A percentile compares a stretch with the other conserved stretches of the same genome.
Conservation (phyloP, 2,113 vertebrate species). For the Pelobates fuscus region DNA sequence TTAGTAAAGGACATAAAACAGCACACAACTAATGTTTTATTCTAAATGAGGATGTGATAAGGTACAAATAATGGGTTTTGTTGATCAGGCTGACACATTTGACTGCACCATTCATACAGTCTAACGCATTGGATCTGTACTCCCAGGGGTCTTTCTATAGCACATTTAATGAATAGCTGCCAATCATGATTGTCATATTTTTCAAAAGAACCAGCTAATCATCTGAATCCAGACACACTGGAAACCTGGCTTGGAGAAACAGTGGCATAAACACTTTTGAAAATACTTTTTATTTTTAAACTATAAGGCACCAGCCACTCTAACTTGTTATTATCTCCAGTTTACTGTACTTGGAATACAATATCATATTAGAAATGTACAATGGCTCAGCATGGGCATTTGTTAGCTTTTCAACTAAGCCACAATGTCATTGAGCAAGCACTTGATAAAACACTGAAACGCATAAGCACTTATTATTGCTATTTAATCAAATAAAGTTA, state of each 20-base stretch:
- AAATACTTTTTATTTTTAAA: slow-evolving; percentile 26
- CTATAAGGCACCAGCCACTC: background rate
- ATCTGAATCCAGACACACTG: slow-evolving; percentile 36
- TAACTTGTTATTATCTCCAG: background rate
- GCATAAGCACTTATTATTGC: no score
- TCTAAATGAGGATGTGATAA: slow-evolving; percentile 40
- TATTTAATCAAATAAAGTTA: no score
- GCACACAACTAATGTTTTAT: slow-evolving; percentile 41
- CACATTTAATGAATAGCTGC: slow-evolving; percentile 46
- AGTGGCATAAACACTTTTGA: slow-evolving; percentile 8
- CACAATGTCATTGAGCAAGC: no score
- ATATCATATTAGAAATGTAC: slow-evolving; percentile 9
- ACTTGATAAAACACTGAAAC: no score
- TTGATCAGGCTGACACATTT: slow-evolving; percentile 46
- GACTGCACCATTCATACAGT: slow-evolving; percentile 38
- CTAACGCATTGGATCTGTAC: slow-evolving; percentile 6
- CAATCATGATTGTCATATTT: slow-evolving; percentile 39
- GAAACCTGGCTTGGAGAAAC: slow-evolving; percentile 24
- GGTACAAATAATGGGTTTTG: slow-evolving; percentile 28
- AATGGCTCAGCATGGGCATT: background rate
- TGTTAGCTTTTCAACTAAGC: no score
- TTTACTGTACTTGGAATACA: slow-evolving; percentile 4
- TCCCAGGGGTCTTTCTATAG: slow-evolving; percentile 30
- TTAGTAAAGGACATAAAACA: slow-evolving; percentile 15
- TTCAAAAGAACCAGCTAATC: slow-evolving; percentile 41